Evolutionary conservation across 2,113 vertebrate genomes (phyloP), one percentile per base, ranked within the genome.

Genomic region (Xiphophorus maculatus): DNA sequence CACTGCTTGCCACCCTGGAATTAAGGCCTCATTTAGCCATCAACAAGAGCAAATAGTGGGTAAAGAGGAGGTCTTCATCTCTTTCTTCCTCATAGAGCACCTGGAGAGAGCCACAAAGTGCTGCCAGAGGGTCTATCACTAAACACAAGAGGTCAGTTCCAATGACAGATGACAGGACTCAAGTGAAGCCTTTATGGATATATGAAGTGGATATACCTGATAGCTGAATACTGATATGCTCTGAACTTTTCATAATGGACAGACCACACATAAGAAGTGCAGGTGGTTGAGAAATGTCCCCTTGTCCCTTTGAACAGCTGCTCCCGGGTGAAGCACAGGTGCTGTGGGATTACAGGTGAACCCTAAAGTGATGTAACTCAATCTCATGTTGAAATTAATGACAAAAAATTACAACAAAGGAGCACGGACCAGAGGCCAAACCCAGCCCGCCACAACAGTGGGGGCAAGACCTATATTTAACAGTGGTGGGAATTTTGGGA

Each of bases 401-500:
- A 87, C 6, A 42, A 28, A 28, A 66, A 73, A 89, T 84, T 13
- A 74, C 80, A 86, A 94, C 90, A 93, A 90, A 92, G 81, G 86
- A 86, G 71, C 71, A 77, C 6, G 40, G 22, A 86, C 87, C 84
- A 60, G 78, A 63, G 88, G 87, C 73, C 81, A 78, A 85, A 80
- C 73, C 72, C 72, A 76, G 71, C 74, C 84, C 66, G 77, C 84
- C 83, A 90, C 93, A 94, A 83, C 91, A 89, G 79, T 81, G 28
- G 90, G 88, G 87, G 77, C 74, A 63, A 74, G 82, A 86, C 90
- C 94, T 95, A 94, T 94, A 95, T 95, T 94, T 95, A 95, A 93
- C 92, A 84, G 87, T 33, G 91, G 87, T 95, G 94, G 94, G 94
- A 95, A 94, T 90, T 90, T 84, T 88, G 80, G 73, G 81, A 86